These are phyloP conservation scores for Poecile atricapillus DNA, from an alignment of 2,113 vertebrate genomes.

Conservation along the genomic window DNA sequence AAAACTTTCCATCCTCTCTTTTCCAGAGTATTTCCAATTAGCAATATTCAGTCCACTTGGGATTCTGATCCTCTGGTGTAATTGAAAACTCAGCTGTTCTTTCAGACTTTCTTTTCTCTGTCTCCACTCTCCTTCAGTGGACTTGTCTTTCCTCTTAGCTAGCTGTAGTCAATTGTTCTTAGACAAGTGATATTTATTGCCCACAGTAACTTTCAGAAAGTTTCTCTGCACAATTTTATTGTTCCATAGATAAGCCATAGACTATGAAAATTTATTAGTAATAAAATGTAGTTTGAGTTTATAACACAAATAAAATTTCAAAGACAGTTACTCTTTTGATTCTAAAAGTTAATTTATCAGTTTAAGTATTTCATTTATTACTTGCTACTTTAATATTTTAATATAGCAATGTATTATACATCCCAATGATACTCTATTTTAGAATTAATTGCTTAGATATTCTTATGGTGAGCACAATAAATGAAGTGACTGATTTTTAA, in stretches of 20 bases:
- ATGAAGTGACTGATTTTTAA: not conserved
- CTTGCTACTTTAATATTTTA: not conserved
- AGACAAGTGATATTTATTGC: not conserved
- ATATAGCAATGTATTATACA: not conserved
- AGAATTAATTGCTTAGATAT: not conserved
- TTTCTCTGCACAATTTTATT: not conserved
- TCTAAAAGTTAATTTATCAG: not conserved
- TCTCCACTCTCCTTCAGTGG: not conserved
- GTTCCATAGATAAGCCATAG: not conserved
- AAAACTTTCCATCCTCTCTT: not conserved
- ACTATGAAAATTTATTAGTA: constrained; percentile 3
- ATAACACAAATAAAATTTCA: constrained; percentile 25
- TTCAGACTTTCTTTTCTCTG: not conserved
- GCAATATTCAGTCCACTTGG: no score
- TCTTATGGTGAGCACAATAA: not conserved
- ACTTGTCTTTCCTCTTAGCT: not conserved
- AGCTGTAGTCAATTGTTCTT: not conserved
- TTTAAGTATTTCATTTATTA: constrained; percentile 3
- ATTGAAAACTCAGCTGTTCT: not conserved
- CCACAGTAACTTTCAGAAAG: not conserved
- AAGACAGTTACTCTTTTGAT: not conserved
- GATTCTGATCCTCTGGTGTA: not conserved
- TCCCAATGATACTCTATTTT: not conserved
- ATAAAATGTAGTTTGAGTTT: not conserved
- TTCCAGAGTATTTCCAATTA: not conserved